Percentiles rank a stretch among this genome's conserved stretches.
Conservation (phyloP, 2,888 invertebrate genomes). For the Parapristionchus giblindavisi region DNA sequence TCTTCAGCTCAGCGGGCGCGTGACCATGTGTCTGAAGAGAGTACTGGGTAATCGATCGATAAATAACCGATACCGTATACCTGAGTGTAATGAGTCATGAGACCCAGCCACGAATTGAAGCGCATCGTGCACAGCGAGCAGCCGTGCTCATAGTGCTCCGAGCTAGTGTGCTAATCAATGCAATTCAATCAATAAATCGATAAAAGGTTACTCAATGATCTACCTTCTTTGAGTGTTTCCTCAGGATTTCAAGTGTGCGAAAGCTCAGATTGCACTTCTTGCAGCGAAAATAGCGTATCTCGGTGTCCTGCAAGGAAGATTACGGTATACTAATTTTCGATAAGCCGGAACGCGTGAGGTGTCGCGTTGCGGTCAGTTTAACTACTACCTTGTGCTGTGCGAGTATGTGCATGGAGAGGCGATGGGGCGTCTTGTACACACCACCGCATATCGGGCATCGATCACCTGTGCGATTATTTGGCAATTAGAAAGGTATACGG, state of each 20-base stretch:
- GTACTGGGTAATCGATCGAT: not conserved
- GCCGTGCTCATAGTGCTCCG: not conserved
- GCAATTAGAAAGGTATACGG: not conserved
- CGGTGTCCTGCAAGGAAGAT: not conserved
- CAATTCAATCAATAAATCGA: not conserved
- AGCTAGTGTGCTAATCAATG: not conserved
- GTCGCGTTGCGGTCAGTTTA: too few species aligned
- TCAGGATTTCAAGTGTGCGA: conserved; percentile 16
- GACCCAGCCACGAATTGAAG: conserved; percentile 9
- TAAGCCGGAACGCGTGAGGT: too few species aligned
- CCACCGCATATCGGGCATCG: conserved; percentile 15
- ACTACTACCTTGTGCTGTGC: conserved; percentile 1
- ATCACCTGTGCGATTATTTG: too few species aligned
- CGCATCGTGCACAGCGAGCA: conserved; percentile 20
- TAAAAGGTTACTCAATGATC: not conserved
- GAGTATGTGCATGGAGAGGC: conserved; percentile 25
- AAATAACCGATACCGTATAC: not conserved
- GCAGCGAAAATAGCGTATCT: conserved; percentile 17
- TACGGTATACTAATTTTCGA: not conserved
- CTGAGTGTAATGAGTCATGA: conserved; percentile 18
- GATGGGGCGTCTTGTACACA: conserved; percentile 7
- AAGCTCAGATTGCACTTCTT: not conserved
- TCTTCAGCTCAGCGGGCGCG: not conserved
- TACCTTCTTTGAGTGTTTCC: conserved; percentile 22
- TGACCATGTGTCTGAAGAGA: conserved; percentile 7